Percentiles rank a stretch among this genome's conserved stretches.
Conservation (phyloP, 2,113 vertebrate species). For the Heterotis niloticus region DNA sequence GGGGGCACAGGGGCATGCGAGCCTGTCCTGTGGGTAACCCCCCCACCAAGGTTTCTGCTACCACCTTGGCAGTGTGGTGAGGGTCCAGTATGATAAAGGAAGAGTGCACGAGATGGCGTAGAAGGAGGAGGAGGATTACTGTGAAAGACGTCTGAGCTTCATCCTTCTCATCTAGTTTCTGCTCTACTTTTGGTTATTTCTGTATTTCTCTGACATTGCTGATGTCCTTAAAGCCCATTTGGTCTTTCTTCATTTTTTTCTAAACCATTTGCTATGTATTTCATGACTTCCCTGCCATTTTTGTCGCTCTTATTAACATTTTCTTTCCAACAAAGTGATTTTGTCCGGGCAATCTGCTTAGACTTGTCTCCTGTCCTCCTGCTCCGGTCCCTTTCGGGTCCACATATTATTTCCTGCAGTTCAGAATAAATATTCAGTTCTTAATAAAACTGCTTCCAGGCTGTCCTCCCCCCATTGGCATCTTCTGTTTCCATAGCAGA, state of each 20-base stretch:
- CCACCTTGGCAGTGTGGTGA: constrained; percentile 86
- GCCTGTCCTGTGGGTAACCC: constrained; percentile 87
- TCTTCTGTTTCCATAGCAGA: neutral
- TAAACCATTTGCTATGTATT: neutral
- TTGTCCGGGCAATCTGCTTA: constrained; percentile 81
- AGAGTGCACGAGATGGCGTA: constrained; percentile 80
- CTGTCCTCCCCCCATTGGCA: neutral
- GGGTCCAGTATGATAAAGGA: constrained; percentile 53
- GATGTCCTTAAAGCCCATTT: constrained; percentile 73
- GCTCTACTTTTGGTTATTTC: constrained; percentile 77
- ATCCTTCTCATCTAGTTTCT: constrained; percentile 46
- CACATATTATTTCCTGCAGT: constrained; percentile 73
- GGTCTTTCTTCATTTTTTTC: constrained; percentile 59
- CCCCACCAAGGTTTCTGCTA: constrained; percentile 76
- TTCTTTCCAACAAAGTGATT: constrained; percentile 85
- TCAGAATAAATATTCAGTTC: constrained; percentile 68
- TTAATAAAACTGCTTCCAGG: neutral
- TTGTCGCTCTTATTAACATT: constrained; percentile 40
- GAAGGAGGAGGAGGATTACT: constrained; percentile 78
- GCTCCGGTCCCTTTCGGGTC: constrained; percentile 31
- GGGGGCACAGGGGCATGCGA: constrained; percentile 55
- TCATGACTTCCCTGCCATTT: neutral
- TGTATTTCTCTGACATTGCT: constrained; percentile 74
- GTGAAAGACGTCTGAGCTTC: constrained; percentile 74
- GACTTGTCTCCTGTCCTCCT: constrained; percentile 91